Evolutionary conservation across 2,888 invertebrate genomes (phyloP), one percentile per base, ranked within the genome.

Genomic region (Sicus ferrugineus): DNA sequence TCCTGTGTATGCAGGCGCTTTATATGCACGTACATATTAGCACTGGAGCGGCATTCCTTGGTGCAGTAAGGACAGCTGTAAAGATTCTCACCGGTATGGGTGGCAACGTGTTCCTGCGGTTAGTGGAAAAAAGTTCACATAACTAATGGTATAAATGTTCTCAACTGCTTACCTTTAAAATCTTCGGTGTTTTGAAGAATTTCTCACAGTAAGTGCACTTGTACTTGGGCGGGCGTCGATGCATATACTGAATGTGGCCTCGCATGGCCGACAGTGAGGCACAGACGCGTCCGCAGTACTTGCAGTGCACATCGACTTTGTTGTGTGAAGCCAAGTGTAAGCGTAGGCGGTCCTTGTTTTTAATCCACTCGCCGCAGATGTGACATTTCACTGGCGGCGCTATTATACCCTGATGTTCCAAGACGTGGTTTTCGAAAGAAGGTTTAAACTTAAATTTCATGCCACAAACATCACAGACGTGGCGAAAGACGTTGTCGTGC

Each of bases 21-120:
- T 28, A 82, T 79, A 63, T 82, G 82, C 59, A 80, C 81, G 71
- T 82, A 82, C 82, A 82, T 82, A 72, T 82, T 82, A n/a, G 82
- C 80, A 58, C 78, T 81, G 21, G 82, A 82, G 23, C 82, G 79
- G 42, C 80, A 81, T 63, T 82, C 81, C 31, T 81, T 82, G 68
- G 80, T 75, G 56, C 82, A 82, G 62, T 82, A 81, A 46, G 81
- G 77, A 76, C 82, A 82, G 68, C 78, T 78, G 69, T 82, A 82
- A 19, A 82, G 75, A 68, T 80, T 81, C 28, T 75, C 78, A 58
- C 82, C 81, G 4, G 82, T 82, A 63, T 82, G 82, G 23, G 77
- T 82, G 58, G 82, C 82, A 75, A 81, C 78, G 73, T 82, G 82
- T 63, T 82, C 82, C 79, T 80, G 65, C 0, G 16, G 30, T 42